Conservation (phyloP, 2,113 vertebrate species). For the Solea senegalensis region DNA sequence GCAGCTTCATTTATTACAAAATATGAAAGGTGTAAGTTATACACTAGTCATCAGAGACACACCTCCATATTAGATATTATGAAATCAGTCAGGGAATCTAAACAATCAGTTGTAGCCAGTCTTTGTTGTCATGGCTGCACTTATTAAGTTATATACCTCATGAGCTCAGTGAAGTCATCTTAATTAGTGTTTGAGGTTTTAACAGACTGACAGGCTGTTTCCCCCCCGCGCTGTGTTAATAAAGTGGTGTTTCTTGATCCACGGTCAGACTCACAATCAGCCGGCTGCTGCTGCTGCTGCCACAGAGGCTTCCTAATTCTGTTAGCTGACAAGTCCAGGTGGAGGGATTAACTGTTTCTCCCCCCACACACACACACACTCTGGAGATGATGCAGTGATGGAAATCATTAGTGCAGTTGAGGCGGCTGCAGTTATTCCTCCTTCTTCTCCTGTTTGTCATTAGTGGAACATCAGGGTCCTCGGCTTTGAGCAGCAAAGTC, state of each 20-base stretch:
- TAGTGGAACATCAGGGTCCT: background rate
- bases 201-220: conserved; percentile 20
- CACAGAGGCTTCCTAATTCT: conserved; percentile 60
- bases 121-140: background rate
- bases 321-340: conserved; percentile 71
- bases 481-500: conserved; percentile 6
- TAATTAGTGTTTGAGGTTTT: background rate
- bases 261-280: conserved; percentile 39
- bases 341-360: conserved; percentile 63
- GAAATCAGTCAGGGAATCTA: background rate
- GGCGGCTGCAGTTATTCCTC: background rate
- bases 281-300: conserved; percentile 20
- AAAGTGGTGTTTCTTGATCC: conserved; percentile 42
- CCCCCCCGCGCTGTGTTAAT: conserved; percentile 20
- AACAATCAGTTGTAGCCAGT: conserved; percentile 3
- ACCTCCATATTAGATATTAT: background rate
- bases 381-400: conserved; percentile 47
- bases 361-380: background rate
- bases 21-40: conserved; percentile 2
- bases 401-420: conserved; percentile 26
- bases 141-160: background rate
- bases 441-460: conserved; percentile 5
- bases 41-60: background rate
- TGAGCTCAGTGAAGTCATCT: background rate
- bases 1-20: conserved; percentile 19